Base-by-base conservation (phyloP, 1,140 invertebrate genomes). In the Megalonaias nervosa region DNA sequence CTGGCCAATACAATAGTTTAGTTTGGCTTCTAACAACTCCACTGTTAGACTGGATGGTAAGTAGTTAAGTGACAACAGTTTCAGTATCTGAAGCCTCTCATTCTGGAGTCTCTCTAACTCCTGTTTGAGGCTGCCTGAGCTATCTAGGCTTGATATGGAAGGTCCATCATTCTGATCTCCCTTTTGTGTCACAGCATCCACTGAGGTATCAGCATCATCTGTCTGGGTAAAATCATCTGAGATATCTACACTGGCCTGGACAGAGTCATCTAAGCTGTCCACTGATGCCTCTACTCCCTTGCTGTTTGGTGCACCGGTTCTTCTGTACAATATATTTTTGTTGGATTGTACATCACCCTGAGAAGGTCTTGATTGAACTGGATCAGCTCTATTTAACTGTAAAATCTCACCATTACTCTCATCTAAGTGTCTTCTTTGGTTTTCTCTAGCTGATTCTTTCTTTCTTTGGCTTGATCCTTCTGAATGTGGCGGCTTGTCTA, bases 1-100 rank as follows among this genome's bases (percentile, higher is more conserved):
- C 72, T 87, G 85, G 23, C 85, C 85, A 69, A 87, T 81, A 58
- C 70, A 73, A 71, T 87, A 84, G 68, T 87, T 85, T 21, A 87
- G 74, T 67, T 86, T 82, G 13, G 84, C 84, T 72, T 87, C 85
- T 0, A 82, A 71, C 68, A 87, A 60, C 75, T 87, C 84, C 9
- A 84, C 77, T 69, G 80, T 83, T 16, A 86, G 56, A 59, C 82
- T 84, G 16, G 81, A 80, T 31, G 85, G 85, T 9, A 86, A 67
- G 61, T 81, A 74, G 21, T 64, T 75, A 38, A 81, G 58, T 26
- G 67, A 77, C 13, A 87, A 76, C 12, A 87, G 72, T 68, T 86
- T 79, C 55, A 85, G 68, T 26, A 87, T 85, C 26, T 81, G 76
- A 17, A 68, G 65, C 23, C 76, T 66, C 48, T 78, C 76, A 19